These are phyloP conservation scores for Aradophagus sp. DNA, from an alignment of 1,140 invertebrate genomes.

Conservation along the genomic window DNA sequence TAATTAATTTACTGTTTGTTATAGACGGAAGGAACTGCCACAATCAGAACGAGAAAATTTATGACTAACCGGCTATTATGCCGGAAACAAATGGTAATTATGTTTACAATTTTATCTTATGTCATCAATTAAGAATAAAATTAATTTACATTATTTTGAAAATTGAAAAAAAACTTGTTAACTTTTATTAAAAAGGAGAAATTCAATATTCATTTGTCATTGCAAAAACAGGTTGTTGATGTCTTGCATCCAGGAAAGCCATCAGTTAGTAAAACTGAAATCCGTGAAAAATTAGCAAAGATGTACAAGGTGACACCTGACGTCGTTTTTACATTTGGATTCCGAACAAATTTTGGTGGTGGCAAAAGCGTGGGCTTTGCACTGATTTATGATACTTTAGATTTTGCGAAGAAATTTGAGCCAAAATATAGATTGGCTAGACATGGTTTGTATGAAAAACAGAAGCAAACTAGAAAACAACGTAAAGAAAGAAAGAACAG, in stretches of 20 bases:
- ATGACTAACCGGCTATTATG: slow-evolving; percentile 98
- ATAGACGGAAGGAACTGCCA: too few relatives aligned
- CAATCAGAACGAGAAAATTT: slow-evolving; percentile 97
- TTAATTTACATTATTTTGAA: too few relatives aligned
- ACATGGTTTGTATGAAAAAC: slow-evolving; percentile 94
- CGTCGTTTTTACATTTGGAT: slow-evolving; percentile 97
- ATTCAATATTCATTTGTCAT: slow-evolving; percentile 1
- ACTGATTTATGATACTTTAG: slow-evolving; percentile 98
- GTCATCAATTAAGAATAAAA: too few relatives aligned
- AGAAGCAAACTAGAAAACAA: slow-evolving; percentile 95
- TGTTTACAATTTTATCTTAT: too few relatives aligned
- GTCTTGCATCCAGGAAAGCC: slow-evolving; percentile 96
- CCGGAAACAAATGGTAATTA: slow-evolving; percentile 96
- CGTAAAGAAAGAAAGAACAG: slow-evolving; percentile 99
- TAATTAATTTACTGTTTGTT: too few relatives aligned
- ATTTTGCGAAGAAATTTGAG: slow-evolving; percentile 99
- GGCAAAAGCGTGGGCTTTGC: slow-evolving; percentile 98
- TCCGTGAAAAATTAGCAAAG: slow-evolving; percentile 96
- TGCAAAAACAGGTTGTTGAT: slow-evolving; percentile 94
- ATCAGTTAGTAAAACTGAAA: slow-evolving; percentile 97
- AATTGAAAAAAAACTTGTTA: too few relatives aligned
- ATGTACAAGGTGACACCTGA: slow-evolving; percentile 99
- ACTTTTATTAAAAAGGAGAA: too few relatives aligned
- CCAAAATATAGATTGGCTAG: slow-evolving; percentile 95
- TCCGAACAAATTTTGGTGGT: slow-evolving; percentile 98